Evolutionary conservation across 2,888 invertebrate genomes (phyloP).

Genomic region (Polylopha cassiicola): DNA sequence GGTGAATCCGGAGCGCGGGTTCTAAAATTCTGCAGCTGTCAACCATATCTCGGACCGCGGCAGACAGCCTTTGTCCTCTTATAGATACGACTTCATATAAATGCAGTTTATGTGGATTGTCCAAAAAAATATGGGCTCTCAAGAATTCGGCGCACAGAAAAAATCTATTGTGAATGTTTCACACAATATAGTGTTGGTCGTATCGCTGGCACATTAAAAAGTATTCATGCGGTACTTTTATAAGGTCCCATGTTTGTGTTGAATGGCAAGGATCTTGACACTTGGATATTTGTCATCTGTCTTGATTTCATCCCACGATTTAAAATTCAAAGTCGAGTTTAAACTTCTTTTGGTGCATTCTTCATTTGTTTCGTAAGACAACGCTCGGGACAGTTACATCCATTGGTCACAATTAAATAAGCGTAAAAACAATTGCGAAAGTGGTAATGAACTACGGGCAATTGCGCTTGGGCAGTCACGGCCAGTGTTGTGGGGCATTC

Average conservation of each 20-base stretch:
- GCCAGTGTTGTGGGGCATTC: conserved; percentile 46
- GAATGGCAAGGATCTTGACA: conserved; percentile 65
- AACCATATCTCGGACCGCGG: conserved; percentile 60
- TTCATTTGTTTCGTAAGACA: conserved; percentile 28
- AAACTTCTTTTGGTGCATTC: not conserved
- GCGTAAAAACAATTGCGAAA: conserved; percentile 71
- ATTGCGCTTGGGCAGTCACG: conserved; percentile 48
- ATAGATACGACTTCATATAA: conserved; percentile 74
- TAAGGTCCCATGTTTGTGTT: conserved; percentile 58
- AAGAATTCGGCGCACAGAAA: conserved; percentile 64
- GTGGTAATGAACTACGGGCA: conserved; percentile 56
- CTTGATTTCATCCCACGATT: conserved; percentile 34
- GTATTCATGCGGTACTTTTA: conserved; percentile 74
- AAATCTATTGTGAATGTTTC: conserved; percentile 61
- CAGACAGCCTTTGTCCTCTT: conserved; percentile 59
- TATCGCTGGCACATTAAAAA: conserved; percentile 76
- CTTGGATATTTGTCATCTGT: conserved; percentile 62
- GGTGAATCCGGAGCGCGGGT: conserved; percentile 53
- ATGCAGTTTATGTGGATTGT: conserved; percentile 72
- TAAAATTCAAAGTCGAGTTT: conserved; percentile 15
- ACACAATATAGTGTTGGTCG: conserved; percentile 69
- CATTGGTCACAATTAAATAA: conserved; percentile 56
- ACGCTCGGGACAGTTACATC: conserved; percentile 36
- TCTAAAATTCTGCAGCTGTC: conserved; percentile 68
- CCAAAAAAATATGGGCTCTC: conserved; percentile 63